Percentiles rank a stretch among this genome's conserved stretches.
phyloP scores from a whole-genome alignment of 2,113 vertebrate genomes.

The Leptosomus discolor region DNA sequence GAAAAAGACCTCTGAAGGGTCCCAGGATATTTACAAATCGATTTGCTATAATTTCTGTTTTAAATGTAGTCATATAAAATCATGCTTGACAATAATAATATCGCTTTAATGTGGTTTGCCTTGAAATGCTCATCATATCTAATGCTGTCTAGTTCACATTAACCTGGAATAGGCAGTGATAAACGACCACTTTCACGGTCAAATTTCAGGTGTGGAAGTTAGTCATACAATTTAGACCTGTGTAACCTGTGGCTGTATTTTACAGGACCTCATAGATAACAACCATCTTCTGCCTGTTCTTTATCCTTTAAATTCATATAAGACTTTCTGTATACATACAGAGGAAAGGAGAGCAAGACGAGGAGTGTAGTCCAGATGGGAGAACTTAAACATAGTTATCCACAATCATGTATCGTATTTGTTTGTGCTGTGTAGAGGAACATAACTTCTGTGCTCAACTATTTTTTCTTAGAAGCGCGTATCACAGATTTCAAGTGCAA shows the following conservation, averaged over 20 bases:
- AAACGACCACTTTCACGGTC: neutral
- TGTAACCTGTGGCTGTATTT: neutral
- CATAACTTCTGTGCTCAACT: neutral
- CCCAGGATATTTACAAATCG: neutral
- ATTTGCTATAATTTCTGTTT: neutral
- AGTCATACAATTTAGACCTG: neutral
- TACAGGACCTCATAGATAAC: neutral
- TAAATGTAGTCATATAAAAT: neutral
- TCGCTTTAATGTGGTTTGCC: neutral
- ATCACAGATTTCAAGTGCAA: neutral
- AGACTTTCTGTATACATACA: neutral
- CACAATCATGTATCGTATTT: fast-evolving
- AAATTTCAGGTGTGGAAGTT: neutral
- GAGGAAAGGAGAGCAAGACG: neutral
- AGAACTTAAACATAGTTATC: neutral
- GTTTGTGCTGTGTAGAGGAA: neutral
- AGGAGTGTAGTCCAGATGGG: neutral
- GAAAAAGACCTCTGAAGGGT: neutral
- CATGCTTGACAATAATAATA: neutral
- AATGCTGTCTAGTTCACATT: neutral
- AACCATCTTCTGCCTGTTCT: neutral
- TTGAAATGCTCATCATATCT: neutral
- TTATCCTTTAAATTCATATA: neutral
- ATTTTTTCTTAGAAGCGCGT: neutral
- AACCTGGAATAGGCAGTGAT: neutral